A percentile compares a stretch with the other conserved stretches of the same genome.
phyloP scores from a whole-genome alignment of 2,797 vertebrate species.

The Xerus rutilus region DNA sequence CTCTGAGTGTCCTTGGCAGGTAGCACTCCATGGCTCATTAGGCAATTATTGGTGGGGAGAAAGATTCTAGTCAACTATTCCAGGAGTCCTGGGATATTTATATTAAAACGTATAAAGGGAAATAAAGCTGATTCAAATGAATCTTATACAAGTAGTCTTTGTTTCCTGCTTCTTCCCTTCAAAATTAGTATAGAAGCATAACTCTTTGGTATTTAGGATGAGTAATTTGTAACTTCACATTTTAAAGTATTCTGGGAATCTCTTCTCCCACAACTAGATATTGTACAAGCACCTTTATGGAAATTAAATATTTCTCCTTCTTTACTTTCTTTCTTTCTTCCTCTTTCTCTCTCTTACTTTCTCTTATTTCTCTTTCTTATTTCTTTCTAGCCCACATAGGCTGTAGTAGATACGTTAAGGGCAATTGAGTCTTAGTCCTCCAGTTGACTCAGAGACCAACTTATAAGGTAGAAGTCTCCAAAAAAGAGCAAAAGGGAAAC shows the following conservation, averaged over 20 bases:
- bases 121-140: background rate
- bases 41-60: background rate
- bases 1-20: background rate
- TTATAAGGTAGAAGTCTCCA: background rate
- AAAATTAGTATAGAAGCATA: background rate
- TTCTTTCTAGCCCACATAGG: background rate
- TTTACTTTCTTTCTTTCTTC: no score
- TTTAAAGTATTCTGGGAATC: slow-evolving; percentile 18
- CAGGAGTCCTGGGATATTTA: background rate
- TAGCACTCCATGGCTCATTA: background rate
- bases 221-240: background rate
- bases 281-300: background rate
- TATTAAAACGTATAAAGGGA: background rate
- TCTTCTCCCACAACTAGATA: background rate
- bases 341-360: no score
- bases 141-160: background rate
- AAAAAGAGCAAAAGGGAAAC: background rate
- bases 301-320: background rate
- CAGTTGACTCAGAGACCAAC: background rate
- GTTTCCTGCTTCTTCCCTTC: background rate
- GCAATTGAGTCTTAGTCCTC: background rate
- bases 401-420: background rate
- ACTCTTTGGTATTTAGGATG: background rate
- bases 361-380: background rate
- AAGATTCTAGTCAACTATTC: background rate